These are phyloP conservation scores for Dorcus hopei DNA, from an alignment of 2,888 invertebrate genomes.

Conservation along the genomic window DNA sequence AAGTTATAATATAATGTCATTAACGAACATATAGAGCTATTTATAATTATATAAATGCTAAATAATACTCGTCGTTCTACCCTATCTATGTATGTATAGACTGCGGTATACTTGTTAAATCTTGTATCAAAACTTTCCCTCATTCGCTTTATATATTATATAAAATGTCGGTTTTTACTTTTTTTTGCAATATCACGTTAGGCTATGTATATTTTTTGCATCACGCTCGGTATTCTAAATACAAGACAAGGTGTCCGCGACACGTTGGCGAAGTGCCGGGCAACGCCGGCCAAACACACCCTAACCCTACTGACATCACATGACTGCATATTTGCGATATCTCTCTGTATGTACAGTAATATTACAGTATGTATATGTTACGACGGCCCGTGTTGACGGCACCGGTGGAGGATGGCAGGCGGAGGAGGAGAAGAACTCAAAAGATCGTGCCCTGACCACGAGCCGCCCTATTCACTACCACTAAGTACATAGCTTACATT, in stretches of 20 bases:
- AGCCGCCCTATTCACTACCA: background rate
- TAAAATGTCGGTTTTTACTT: slow-evolving; percentile 41
- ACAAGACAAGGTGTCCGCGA: too few relatives aligned
- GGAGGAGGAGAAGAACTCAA: background rate
- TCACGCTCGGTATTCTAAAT: slow-evolving; percentile 28
- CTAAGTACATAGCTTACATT: slow-evolving; percentile 5
- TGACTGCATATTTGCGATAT: slow-evolving; percentile 38
- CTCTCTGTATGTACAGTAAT: slow-evolving; percentile 44
- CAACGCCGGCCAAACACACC: slow-evolving; percentile 25
- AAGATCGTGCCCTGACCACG: background rate
- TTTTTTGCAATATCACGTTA: slow-evolving; percentile 48
- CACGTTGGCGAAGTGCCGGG: slow-evolving; percentile 17
- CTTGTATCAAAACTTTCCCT: slow-evolving; percentile 50
- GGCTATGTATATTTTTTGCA: slow-evolving; percentile 36
- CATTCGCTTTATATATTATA: slow-evolving; percentile 43
- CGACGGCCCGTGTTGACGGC: slow-evolving; percentile 27
- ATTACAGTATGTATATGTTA: slow-evolving; percentile 40
- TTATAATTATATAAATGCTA: slow-evolving; percentile 40
- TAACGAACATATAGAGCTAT: slow-evolving; percentile 46
- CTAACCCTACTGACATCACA: slow-evolving; percentile 35
- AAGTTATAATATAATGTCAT: slow-evolving; percentile 39
- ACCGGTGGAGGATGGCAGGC: slow-evolving; percentile 12
- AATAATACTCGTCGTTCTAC: slow-evolving; percentile 43
- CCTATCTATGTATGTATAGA: slow-evolving; percentile 31
- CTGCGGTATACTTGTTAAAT: slow-evolving; percentile 47